Evolutionary conservation across 2,888 invertebrate genomes (phyloP).

Genomic region (Hofmannophila pseudospretella): DNA sequence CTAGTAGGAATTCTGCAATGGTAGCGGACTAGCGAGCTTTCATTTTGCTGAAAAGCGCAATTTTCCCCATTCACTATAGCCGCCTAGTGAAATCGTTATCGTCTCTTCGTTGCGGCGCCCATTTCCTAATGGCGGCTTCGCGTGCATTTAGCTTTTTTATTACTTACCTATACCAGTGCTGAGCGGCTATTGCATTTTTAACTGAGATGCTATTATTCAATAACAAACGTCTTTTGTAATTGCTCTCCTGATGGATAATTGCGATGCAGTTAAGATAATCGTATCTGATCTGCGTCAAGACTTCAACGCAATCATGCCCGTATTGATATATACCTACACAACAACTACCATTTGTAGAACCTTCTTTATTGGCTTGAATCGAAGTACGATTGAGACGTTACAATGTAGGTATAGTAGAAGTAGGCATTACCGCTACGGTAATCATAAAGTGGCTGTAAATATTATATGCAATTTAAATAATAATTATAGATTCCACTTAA

Average conservation of each 20-base stretch:
- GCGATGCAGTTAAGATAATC: not conserved
- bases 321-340: too few species aligned
- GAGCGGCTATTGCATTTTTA: conserved; percentile 28
- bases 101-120: conserved; percentile 59
- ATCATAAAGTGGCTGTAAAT: too few species aligned
- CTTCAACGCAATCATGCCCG: not conserved
- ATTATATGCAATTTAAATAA: too few species aligned
- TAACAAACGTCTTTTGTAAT: conserved; percentile 6
- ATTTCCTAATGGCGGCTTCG: conserved; percentile 71
- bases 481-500: too few species aligned
- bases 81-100: conserved; percentile 70
- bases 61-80: conserved; percentile 68
- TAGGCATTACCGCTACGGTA: too few species aligned
- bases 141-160: conserved; percentile 57
- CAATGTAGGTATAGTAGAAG: too few species aligned
- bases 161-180: conserved; percentile 22
- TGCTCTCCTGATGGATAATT: conserved; percentile 1
- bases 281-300: not conserved
- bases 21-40: conserved; percentile 57
- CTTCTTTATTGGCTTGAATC: too few species aligned
- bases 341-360: too few species aligned
- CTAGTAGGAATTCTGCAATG: conserved; percentile 53
- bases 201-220: conserved; percentile 19
- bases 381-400: too few species aligned
- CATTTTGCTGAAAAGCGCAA: conserved; percentile 72